Evolutionary conservation across 1,140 invertebrate genomes (phyloP), one percentile per base, ranked within the genome.

Genomic region (Gonioctena quinquepunctata): DNA sequence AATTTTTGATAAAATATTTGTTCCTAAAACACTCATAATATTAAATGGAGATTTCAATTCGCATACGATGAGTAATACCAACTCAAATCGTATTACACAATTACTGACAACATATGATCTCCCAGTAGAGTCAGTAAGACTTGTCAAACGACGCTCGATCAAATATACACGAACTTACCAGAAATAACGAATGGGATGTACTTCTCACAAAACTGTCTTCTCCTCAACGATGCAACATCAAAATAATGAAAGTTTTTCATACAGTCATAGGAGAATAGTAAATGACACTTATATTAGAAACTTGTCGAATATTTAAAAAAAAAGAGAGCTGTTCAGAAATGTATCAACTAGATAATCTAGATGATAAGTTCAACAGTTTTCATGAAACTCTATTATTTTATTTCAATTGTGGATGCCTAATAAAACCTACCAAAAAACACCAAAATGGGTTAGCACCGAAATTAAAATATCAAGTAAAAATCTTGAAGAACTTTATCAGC

Each of bases 381-480:
- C n/a, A n/a, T n/a, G n/a, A n/a, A n/a, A n/a, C 33, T 42, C 33
- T 42, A n/a, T 42, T 42, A 42, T 42, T 42, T 42, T 42, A 42
- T n/a, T 42, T 42, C n/a, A 42, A 42, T 42, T n/a, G 33, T 42
- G 33, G n/a, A 42, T 42, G 33, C 33, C 33, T n/a, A 42, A 42
- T 42, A 42, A 42, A 42, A 42, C 33, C 33, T 42, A 42, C n/a
- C 33, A 42, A n/a, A 42, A 42, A 42, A 42, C 33, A 42, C 33
- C 33, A 42, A 42, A 42, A 42, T 42, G n/a, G n/a, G 6, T 42
- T 6, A n/a, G n/a, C n/a, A n/a, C n/a, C n/a, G n/a, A 52, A 52
- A 52, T 52, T 52, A 21, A 52, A 52, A 52, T 52, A n/a, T 52
- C 49, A 52, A 52, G 49, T 52, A 52, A 52, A 52, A 52, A 52